Evolutionary conservation across 1,140 invertebrate species (phyloP).

Genomic region (Helicorthomorpha holstii): DNA sequence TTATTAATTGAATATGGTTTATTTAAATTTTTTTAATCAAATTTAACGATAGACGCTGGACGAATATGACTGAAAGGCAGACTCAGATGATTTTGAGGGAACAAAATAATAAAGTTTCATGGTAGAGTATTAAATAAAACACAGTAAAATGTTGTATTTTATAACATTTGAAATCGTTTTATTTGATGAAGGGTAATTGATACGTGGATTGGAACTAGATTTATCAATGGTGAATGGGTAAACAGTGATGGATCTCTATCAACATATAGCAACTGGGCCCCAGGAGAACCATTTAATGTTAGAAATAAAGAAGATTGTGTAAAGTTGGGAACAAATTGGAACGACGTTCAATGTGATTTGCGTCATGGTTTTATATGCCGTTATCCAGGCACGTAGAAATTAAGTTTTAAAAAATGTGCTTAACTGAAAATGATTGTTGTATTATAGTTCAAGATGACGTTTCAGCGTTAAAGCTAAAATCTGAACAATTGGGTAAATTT

Average conservation of each 20-base stretch:
- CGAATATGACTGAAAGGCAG: neutral
- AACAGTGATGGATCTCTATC: neutral
- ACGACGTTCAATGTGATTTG: neutral
- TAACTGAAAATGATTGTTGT: too few species aligned
- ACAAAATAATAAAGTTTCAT: neutral
- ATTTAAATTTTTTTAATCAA: neutral
- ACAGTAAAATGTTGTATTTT: neutral
- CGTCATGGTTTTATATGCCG: neutral
- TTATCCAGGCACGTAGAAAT: neutral
- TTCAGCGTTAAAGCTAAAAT: too few species aligned
- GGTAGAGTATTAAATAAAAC: neutral
- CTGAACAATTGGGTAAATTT: too few species aligned
- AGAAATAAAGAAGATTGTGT: neutral
- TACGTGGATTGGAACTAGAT: neutral
- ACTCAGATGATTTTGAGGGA: neutral
- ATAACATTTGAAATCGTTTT: neutral
- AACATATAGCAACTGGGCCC: neutral
- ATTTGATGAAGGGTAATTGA: neutral
- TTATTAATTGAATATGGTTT: neutral
- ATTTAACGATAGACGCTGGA: neutral
- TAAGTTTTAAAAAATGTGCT: too few species aligned
- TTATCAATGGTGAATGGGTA: neutral
- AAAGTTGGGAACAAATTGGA: neutral
- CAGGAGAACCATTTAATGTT: neutral
- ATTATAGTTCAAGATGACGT: too few species aligned